Conservation (phyloP, 1,140 invertebrate genomes). For the Probaryconus sp. region DNA sequence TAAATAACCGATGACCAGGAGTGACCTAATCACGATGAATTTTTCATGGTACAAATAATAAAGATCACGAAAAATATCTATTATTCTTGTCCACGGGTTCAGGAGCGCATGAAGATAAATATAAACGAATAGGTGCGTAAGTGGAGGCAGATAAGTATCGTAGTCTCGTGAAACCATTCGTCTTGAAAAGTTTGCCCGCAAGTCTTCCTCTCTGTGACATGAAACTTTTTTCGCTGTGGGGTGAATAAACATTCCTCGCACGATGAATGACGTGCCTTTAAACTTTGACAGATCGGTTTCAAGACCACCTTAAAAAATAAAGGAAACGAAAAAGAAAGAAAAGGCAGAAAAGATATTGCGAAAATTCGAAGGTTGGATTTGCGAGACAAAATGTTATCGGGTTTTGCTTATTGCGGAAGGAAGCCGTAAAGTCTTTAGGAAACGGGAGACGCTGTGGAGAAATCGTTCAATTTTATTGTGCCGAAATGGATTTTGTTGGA, state of each 20-base stretch:
- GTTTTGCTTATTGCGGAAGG: slow-evolving; percentile 25
- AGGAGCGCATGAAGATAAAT: too few species aligned
- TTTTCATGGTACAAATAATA: too few species aligned
- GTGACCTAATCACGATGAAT: too few species aligned
- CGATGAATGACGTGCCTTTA: slow-evolving; percentile 5
- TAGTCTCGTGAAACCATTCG: neutral
- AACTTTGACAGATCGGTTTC: slow-evolving; percentile 18
- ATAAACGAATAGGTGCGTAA: too few species aligned
- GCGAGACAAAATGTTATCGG: slow-evolving; percentile 14
- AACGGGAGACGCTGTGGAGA: neutral
- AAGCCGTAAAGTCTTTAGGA: slow-evolving; percentile 25
- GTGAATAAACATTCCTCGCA: slow-evolving; percentile 8
- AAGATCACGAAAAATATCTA: too few species aligned
- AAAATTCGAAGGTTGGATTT: neutral
- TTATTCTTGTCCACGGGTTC: too few species aligned
- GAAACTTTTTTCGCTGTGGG: neutral
- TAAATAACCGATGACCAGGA: too few species aligned
- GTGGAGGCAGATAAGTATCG: slow-evolving; percentile 1
- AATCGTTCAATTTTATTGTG: slow-evolving; percentile 31
- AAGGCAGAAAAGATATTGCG: neutral
- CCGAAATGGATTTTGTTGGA: slow-evolving; percentile 28
- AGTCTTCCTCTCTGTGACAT: neutral
- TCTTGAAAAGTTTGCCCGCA: slow-evolving; percentile 1
- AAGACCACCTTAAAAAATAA: neutral
- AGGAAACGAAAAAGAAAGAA: neutral